phyloP scores from a whole-genome alignment of 2,888 invertebrate genomes.

The Leptothorax acervorum region DNA sequence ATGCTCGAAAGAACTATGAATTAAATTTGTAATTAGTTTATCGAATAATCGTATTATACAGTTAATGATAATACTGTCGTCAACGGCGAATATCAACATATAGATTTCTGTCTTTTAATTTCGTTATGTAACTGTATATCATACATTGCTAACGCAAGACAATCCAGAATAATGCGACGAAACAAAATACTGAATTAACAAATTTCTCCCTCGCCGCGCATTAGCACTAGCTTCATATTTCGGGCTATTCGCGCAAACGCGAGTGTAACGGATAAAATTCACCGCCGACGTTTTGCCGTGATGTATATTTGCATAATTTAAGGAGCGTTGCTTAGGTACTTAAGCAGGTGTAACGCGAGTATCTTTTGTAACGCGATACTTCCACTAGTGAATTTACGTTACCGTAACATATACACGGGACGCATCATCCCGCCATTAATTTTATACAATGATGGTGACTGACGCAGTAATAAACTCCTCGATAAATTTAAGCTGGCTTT shows the following conservation, averaged over 20 bases:
- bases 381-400: conserved; percentile 44
- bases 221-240: conserved; percentile 42
- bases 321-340: conserved; percentile 50
- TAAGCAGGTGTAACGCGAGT: conserved; percentile 52
- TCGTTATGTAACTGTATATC: not conserved
- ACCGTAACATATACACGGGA: conserved; percentile 9
- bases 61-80: not conserved
- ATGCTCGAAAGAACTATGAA: not conserved
- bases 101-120: not conserved
- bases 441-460: conserved; percentile 1
- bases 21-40: not conserved
- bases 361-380: conserved; percentile 54
- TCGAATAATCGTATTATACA: not conserved
- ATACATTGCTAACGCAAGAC: not conserved
- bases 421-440: conserved; percentile 26
- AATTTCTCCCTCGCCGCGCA: conserved; percentile 16
- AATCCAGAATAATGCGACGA: not conserved
- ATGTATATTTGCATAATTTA: conserved; percentile 54
- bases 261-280: conserved; percentile 37
- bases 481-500: not conserved
- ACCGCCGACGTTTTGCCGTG: conserved; percentile 41
- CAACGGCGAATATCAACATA: not conserved
- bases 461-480: not conserved
- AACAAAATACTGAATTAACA: conserved; percentile 29
- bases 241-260: conserved; percentile 12